Percentiles rank a stretch among this genome's conserved stretches.
Conservation (phyloP, 1,140 invertebrate species). For the Aricia agestis region DNA sequence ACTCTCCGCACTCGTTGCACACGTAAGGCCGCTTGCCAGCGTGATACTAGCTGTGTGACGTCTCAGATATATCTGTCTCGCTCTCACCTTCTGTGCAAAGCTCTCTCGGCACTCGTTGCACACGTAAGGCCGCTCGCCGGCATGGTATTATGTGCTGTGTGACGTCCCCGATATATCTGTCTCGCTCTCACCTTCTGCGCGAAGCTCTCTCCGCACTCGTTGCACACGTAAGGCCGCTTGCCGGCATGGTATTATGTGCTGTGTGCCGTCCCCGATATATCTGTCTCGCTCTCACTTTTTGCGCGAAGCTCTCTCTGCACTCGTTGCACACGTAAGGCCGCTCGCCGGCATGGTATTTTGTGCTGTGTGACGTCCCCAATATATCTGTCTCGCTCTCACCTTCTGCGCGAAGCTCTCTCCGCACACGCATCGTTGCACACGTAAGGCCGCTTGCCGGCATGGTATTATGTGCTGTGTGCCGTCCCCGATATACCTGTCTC, state of each 20-base stretch:
- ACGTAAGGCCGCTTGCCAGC: no score
- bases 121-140: no score
- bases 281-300: slow-evolving; percentile 75
- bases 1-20: no score
- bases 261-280: neutral
- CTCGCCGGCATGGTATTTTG: no score
- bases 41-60: no score
- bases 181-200: slow-evolving; percentile 80
- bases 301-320: slow-evolving; percentile 88
- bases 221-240: no score
- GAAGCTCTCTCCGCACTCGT: slow-evolving; percentile 92
- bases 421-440: no score
- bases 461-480: no score
- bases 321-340: no score
- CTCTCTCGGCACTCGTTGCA: slow-evolving; percentile 80
- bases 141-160: no score
- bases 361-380: neutral
- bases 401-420: slow-evolving; percentile 92
- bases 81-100: slow-evolving; percentile 84
- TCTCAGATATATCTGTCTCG: neutral
- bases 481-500: neutral
- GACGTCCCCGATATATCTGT: neutral
- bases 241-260: no score
- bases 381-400: slow-evolving; percentile 44
- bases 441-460: no score